Base-by-base conservation (phyloP, 1,140 invertebrate genomes). In the Drosophila ercepeae region DNA sequence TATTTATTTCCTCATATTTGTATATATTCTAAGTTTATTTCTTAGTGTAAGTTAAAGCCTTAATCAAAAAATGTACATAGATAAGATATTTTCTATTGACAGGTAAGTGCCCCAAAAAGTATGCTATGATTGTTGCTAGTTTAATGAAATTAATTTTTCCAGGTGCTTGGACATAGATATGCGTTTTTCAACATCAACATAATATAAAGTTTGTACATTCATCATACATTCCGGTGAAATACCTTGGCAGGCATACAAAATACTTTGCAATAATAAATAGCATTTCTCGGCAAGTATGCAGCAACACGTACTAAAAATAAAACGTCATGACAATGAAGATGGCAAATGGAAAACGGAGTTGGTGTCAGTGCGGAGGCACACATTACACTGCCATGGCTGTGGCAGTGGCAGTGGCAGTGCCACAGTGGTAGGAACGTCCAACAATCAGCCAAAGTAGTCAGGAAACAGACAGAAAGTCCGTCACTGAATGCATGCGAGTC, bases 271-370 rank as follows among this genome's bases (percentile, higher is more conserved):
- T 67, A 78, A 83, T 71, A 65, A 71, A 84, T 67, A 78, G 46
- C 57, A 72, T 83, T 70, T 81, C 63, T 41, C 29, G 36, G 23
- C 29, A 75, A 78, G 55, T 32, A 67, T 45, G 77, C 77, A 75
- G 79, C 79, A 78, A 78, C 75, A 83, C 75, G 75, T 68, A 74
- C 70, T 44, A 53, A 41, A 78, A 84, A 78, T 71, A 83, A 75
- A 84, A 83, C 64, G 70, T 55, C 55, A 61, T 54, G 71, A 61
- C 68, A 78, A 78, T 70, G 58, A 49, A 60, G 36, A 61, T 39
- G 61, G 18, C 29, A 48, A 49, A 36, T 48, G 36, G 21, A 27
- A 39, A 39, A 16, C 16, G 36, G 36, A 39, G 36, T 39, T 39
- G 36, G 36, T 39, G 36, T 39, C 36, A 16, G 36, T 32, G 29